A percentile compares a stretch with the other conserved stretches of the same genome.
phyloP scores from a whole-genome alignment of 2,113 vertebrate genomes.

The Sylvia atricapilla region DNA sequence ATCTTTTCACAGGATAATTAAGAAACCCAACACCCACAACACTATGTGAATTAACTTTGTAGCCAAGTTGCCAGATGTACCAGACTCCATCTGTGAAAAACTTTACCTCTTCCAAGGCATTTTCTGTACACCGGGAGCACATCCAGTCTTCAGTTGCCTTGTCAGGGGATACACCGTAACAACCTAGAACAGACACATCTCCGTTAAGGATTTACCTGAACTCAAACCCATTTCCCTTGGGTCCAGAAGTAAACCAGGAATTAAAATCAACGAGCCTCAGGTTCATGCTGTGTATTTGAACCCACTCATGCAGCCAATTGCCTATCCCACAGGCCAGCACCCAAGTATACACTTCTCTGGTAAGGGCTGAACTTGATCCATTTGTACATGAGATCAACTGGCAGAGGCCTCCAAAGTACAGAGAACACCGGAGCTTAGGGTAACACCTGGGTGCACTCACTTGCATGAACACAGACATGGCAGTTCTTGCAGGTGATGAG shows the following conservation, averaged over 20 bases:
- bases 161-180: slow-evolving; percentile 87
- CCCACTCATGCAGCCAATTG: background rate
- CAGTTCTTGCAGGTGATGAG: slow-evolving; percentile 91
- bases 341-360: background rate
- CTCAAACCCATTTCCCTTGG: background rate
- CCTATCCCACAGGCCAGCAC: background rate
- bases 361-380: background rate
- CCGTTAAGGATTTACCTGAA: background rate
- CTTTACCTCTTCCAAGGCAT: slow-evolving; percentile 89
- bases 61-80: background rate
- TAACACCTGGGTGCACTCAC: slow-evolving; percentile 76
- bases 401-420: background rate
- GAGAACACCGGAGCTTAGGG: background rate
- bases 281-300: background rate
- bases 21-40: background rate
- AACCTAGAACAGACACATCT: slow-evolving; percentile 74
- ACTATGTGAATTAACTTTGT: background rate
- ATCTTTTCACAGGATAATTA: background rate
- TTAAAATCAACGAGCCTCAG: accelerated
- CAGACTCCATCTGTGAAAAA: background rate
- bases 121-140: slow-evolving; percentile 89
- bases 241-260: background rate
- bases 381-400: background rate
- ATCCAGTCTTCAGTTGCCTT: slow-evolving; percentile 85
- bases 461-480: slow-evolving; percentile 90